These are phyloP conservation scores for Jordanella pulchra DNA, from an alignment of 2,797 vertebrate genomes.

Conservation along the genomic window DNA sequence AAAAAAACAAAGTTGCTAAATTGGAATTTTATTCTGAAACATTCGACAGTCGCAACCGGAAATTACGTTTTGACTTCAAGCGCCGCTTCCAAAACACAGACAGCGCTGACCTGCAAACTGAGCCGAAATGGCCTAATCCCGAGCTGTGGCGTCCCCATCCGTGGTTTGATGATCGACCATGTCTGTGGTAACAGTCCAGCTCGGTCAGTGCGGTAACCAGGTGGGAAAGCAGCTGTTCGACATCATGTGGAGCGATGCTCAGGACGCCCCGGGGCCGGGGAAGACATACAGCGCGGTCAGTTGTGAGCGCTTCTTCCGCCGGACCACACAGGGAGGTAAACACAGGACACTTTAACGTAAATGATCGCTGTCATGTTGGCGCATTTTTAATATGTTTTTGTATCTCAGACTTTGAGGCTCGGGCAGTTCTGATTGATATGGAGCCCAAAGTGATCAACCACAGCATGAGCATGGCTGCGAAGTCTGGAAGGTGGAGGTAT, in stretches of 20 bases:
- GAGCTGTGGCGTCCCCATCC: too few species aligned
- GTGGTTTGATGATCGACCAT: constrained; percentile 59
- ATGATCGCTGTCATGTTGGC: too few species aligned
- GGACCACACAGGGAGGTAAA: constrained; percentile 80
- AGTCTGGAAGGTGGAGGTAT: constrained; percentile 88
- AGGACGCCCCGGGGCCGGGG: constrained; percentile 70
- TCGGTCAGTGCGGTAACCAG: constrained; percentile 98
- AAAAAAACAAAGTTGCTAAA: too few species aligned
- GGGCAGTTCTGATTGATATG: constrained; percentile 95
- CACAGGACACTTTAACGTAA: not conserved
- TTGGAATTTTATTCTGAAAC: constrained; percentile 48
- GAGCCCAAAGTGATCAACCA: constrained; percentile 94
- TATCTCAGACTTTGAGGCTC: constrained; percentile 79
- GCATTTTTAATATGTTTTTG: not conserved
- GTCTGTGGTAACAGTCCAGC: constrained; percentile 91
- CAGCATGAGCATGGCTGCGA: constrained; percentile 80
- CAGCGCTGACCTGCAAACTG: not conserved
- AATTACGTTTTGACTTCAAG: not conserved
- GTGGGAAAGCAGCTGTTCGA: constrained; percentile 88
- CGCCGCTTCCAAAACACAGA: not conserved
- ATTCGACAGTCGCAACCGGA: constrained; percentile 21
- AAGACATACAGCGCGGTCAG: constrained; percentile 77
- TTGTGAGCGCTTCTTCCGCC: constrained; percentile 87
- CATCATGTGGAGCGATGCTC: constrained; percentile 78
- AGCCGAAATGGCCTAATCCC: not conserved